Conservation (phyloP, 1,140 invertebrate genomes). For the Paracyclopina nana region DNA sequence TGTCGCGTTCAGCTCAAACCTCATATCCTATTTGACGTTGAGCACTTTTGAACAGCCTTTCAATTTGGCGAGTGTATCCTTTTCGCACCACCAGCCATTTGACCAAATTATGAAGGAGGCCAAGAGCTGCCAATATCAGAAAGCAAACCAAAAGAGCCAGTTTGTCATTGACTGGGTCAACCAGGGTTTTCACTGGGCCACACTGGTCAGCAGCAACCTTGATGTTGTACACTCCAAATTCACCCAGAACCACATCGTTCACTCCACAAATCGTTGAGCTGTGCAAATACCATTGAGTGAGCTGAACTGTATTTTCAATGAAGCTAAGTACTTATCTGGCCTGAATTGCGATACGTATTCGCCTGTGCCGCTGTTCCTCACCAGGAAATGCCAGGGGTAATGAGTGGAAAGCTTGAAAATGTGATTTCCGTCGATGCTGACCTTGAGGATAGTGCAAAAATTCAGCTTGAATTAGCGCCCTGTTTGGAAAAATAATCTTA, state of each 20-base stretch:
- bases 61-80: too few species aligned
- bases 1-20: too few species aligned
- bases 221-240: slow-evolving; percentile 17
- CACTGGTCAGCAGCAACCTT: slow-evolving; percentile 3
- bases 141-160: slow-evolving; percentile 12
- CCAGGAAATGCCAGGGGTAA: not conserved
- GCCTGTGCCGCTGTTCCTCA: not conserved
- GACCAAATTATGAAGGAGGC: too few species aligned
- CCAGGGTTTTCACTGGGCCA: slow-evolving; percentile 16
- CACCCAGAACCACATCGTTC: slow-evolving; percentile 9
- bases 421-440: not conserved
- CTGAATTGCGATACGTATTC: not conserved
- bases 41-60: too few species aligned
- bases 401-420: not conserved
- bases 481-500: too few species aligned
- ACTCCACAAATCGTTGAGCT: not conserved
- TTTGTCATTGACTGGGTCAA: slow-evolving; percentile 12
- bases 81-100: too few species aligned
- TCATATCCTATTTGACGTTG: too few species aligned
- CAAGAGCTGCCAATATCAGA: not conserved
- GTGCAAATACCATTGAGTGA: slow-evolving; percentile 1
- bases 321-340: not conserved
- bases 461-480: too few species aligned
- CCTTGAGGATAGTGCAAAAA: not conserved
- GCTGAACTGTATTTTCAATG: not conserved